Percentiles rank a stretch among this genome's conserved stretches.
Conservation (phyloP, 2,113 vertebrate genomes). For the Hippopotamus amphibius region DNA sequence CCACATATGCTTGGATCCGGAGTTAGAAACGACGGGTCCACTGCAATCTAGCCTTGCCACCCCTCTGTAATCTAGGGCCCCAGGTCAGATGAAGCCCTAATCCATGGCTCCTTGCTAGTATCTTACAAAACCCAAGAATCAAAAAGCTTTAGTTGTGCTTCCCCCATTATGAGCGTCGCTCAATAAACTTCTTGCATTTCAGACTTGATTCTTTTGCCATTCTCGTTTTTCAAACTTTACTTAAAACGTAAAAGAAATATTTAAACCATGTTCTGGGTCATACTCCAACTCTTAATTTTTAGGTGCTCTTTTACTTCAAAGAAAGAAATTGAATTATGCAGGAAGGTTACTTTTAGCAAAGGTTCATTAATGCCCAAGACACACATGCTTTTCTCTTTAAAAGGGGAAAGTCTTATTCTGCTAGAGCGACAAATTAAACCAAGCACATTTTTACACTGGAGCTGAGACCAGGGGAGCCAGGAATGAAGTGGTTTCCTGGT, state of each 20-base stretch:
- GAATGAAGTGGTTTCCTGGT: slow-evolving; percentile 44
- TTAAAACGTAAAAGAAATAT: slow-evolving; percentile 43
- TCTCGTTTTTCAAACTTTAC: neutral
- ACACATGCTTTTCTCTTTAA: slow-evolving; percentile 37
- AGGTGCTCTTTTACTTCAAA: slow-evolving; percentile 44
- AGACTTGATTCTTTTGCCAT: neutral
- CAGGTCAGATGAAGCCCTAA: neutral
- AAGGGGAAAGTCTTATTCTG: slow-evolving; percentile 43
- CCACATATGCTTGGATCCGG: neutral
- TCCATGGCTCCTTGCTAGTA: neutral
- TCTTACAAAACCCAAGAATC: slow-evolving; percentile 28
- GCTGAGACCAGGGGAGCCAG: slow-evolving; percentile 39
- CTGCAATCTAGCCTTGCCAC: neutral
- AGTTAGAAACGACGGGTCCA: neutral
- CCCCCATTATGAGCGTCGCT: neutral
- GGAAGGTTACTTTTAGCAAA: slow-evolving; percentile 47
- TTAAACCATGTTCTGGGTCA: neutral
- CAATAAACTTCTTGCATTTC: neutral
- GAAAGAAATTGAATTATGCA: slow-evolving; percentile 37
- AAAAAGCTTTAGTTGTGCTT: neutral
- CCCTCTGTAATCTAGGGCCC: neutral
- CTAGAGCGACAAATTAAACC: slow-evolving; percentile 12
- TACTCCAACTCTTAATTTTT: neutral
- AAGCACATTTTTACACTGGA: slow-evolving; percentile 46
- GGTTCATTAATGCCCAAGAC: slow-evolving; percentile 53